phyloP scores from a whole-genome alignment of 2,888 invertebrate genomes.

The Euzophera pinguis region DNA sequence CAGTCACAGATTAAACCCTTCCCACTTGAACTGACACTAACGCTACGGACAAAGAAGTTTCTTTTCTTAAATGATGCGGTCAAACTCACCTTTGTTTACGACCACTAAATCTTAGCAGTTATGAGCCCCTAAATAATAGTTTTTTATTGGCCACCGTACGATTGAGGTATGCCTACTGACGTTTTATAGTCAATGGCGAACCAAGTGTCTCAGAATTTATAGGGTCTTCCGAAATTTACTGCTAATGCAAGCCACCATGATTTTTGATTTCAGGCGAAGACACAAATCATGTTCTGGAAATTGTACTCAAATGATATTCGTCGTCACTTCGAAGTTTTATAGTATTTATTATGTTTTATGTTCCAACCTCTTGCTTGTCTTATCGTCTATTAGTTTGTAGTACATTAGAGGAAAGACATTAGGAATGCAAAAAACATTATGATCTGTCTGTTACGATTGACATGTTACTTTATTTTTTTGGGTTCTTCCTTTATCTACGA shows the following conservation, averaged over 20 bases:
- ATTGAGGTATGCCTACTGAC: conserved; percentile 64
- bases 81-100: conserved; percentile 60
- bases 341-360: background rate
- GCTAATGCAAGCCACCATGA: conserved; percentile 51
- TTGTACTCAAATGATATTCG: conserved; percentile 3
- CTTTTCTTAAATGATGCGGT: conserved; percentile 46
- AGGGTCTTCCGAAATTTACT: conserved; percentile 59
- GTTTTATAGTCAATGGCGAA: conserved; percentile 58
- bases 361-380: conserved; percentile 17
- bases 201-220: conserved; percentile 61
- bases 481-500: conserved; percentile 1
- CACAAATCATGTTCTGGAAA: conserved; percentile 9
- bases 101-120: conserved; percentile 68
- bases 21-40: conserved; percentile 50
- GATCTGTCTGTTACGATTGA: conserved; percentile 6
- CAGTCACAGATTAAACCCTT: conserved; percentile 43
- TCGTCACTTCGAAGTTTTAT: conserved; percentile 3
- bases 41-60: conserved; percentile 41
- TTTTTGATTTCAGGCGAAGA: conserved; percentile 28
- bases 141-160: conserved; percentile 65
- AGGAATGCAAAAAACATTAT: conserved; percentile 12
- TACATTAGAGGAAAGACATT: background rate
- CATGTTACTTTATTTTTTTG: conserved; percentile 11
- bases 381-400: conserved; percentile 22
- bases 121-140: conserved; percentile 75